Evolutionary conservation across 2,888 invertebrate species (phyloP).

Genomic region (Papilio gigon): DNA sequence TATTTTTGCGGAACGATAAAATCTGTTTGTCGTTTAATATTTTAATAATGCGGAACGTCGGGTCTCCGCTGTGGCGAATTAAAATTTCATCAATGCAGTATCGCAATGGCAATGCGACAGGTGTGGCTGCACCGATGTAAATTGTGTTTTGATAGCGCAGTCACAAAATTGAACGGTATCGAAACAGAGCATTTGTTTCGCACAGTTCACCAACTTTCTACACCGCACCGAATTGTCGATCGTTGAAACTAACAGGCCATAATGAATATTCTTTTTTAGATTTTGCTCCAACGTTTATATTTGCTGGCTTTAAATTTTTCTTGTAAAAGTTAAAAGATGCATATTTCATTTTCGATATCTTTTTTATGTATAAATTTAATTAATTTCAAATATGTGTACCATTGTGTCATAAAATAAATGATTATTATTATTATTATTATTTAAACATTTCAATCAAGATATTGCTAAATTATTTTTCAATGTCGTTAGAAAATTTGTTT

Average conservation of each 20-base stretch:
- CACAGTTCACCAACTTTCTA: slow-evolving; percentile 30
- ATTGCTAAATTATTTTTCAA: background rate
- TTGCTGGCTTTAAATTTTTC: background rate
- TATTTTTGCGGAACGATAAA: slow-evolving; percentile 10
- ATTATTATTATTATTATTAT: too few relatives aligned
- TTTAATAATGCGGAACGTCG: slow-evolving; percentile 29
- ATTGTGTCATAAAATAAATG: too few relatives aligned
- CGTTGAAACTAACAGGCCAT: background rate
- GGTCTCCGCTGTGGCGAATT: slow-evolving; percentile 26
- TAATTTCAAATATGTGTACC: too few relatives aligned
- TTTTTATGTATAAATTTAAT: too few relatives aligned
- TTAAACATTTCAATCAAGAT: background rate
- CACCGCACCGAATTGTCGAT: slow-evolving; percentile 14
- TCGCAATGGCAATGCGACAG: slow-evolving; percentile 63
- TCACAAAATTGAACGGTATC: slow-evolving; percentile 50
- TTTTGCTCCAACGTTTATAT: background rate
- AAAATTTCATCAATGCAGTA: slow-evolving; percentile 44
- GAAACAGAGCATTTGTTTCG: slow-evolving; percentile 38
- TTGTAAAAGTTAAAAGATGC: too few relatives aligned
- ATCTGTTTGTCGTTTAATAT: slow-evolving; percentile 23
- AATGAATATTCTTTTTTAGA: slow-evolving; percentile 20
- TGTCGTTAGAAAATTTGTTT: background rate
- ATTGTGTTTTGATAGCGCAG: slow-evolving; percentile 65
- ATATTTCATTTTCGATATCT: too few relatives aligned
- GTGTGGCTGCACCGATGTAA: slow-evolving; percentile 71